Evolutionary conservation across 1,140 invertebrate species (phyloP).

Genomic region (Anastrepha ludens): DNA sequence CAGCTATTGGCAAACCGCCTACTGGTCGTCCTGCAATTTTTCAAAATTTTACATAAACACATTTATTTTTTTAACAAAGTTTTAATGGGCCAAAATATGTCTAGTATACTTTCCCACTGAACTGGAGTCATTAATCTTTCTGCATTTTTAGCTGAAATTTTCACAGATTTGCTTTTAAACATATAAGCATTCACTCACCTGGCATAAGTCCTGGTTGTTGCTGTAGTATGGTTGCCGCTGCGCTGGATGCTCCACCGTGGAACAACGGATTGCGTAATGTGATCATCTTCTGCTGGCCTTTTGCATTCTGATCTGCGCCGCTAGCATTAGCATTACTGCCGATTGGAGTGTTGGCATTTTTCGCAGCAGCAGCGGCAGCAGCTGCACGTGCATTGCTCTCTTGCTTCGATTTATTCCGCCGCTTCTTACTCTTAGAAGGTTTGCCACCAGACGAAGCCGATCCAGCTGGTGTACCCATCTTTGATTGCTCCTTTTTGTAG

Average conservation of each 20-base stretch:
- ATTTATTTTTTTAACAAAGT: no score
- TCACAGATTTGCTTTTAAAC: no score
- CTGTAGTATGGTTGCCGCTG: slow-evolving; percentile 61
- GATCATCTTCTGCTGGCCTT: slow-evolving; percentile 80
- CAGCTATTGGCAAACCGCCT: slow-evolving; percentile 50
- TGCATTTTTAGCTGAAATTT: no score
- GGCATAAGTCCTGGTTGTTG: slow-evolving; percentile 63
- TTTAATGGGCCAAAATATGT: no score
- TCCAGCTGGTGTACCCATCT: slow-evolving; percentile 55
- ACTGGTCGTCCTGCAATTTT: slow-evolving; percentile 38
- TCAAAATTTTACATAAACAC: background rate
- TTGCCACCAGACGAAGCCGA: slow-evolving; percentile 61
- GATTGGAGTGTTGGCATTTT: slow-evolving; percentile 10
- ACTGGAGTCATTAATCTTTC: no score
- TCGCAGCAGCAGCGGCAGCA: slow-evolving; percentile 5
- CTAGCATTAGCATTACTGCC: background rate
- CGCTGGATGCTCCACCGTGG: slow-evolving; percentile 72
- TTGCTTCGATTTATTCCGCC: slow-evolving; percentile 78
- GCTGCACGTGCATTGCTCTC: slow-evolving; percentile 54
- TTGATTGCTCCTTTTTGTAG: slow-evolving; percentile 56
- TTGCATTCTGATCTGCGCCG: slow-evolving; percentile 56
- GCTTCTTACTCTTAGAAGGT: slow-evolving; percentile 76
- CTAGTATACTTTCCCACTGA: no score
- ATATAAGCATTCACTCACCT: slow-evolving; percentile 57
- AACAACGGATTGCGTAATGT: slow-evolving; percentile 85